Evolutionary conservation across 2,888 invertebrate species (phyloP), one percentile per base, ranked within the genome.

Genomic region (Cyrtodaria siliqua): DNA sequence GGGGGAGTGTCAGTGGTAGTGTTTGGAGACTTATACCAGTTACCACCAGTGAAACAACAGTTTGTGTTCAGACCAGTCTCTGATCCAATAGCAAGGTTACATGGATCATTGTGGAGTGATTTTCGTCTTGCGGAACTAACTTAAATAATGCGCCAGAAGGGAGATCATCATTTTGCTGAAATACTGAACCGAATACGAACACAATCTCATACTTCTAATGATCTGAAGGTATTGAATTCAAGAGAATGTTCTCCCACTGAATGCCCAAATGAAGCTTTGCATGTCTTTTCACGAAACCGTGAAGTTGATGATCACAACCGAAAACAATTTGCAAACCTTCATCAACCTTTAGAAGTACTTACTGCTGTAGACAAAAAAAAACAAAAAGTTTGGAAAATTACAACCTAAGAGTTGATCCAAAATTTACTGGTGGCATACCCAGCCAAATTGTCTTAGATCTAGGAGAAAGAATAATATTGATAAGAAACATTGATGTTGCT

Each of bases 381-480:
- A n/a, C 74, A 56, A 24, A 38, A 20, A 47, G 18, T 50, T 42
- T 61, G n/a, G n/a, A 38, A 42, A 53, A 66, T 23, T 73, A 47
- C 33, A 33, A 33, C 33, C 12, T 33, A 33, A 12, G 12, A 12
- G 12, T 33, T 4, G 57, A 63, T 47, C 0, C 47, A 24, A 68
- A 53, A 44, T 63, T 42, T 23, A 73, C 73, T 18, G 67, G 67
- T n/a, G 67, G 73, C 6, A 40, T 73, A 18, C 29, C 64, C 16
- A 23, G 8, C 16, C 52, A 44, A 27, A 23, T 77, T 4, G 12
- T 8, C 1, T 18, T 81, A 29, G 68, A 56, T 27, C 26, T 69
- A 16, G 66, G 61, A 14, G 76, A 76, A 50, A 67, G 55, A 55
- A 67, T 79, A 1, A 82, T 82, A 70, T n/a, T 79, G n/a, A 69